phyloP scores from a whole-genome alignment of 2,888 invertebrate species.

The Dasysyrphus tricinctus region DNA sequence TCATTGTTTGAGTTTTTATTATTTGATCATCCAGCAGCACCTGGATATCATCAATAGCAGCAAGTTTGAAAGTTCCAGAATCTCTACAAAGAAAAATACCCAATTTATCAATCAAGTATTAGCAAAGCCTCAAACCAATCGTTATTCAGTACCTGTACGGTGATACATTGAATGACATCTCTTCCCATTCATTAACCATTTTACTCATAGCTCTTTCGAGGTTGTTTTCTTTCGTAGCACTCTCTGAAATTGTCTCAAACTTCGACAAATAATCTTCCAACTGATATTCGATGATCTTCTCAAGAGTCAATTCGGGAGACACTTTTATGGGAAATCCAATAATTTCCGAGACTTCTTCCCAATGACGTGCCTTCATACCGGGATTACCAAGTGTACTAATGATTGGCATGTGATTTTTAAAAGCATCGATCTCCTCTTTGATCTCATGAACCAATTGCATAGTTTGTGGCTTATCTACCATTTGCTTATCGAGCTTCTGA shows the following conservation, averaged over 20 bases:
- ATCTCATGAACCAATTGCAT: constrained; percentile 87
- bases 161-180: constrained; percentile 89
- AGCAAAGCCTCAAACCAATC: background rate
- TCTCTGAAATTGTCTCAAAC: constrained; percentile 96
- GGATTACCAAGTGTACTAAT: constrained; percentile 97
- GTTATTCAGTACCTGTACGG: constrained; percentile 85
- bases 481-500: constrained; percentile 94
- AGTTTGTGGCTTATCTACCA: constrained; percentile 90
- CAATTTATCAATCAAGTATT: background rate
- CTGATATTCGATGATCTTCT: constrained; percentile 94
- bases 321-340: constrained; percentile 96
- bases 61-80: constrained; percentile 95
- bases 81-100: constrained; percentile 84
- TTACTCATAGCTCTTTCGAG: constrained; percentile 94
- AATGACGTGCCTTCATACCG: constrained; percentile 95
- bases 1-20: constrained; percentile 98
- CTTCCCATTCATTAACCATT: constrained; percentile 96
- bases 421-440: constrained; percentile 90
- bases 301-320: constrained; percentile 91
- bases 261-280: constrained; percentile 94
- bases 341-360: constrained; percentile 97
- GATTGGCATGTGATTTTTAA: constrained; percentile 95
- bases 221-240: constrained; percentile 97
- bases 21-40: constrained; percentile 96
- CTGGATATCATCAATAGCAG: constrained; percentile 97